Percentiles rank a stretch among this genome's conserved stretches.
Evolutionary conservation across 2,888 invertebrate species (phyloP).

Genomic region (Sceliomorpha sp.): DNA sequence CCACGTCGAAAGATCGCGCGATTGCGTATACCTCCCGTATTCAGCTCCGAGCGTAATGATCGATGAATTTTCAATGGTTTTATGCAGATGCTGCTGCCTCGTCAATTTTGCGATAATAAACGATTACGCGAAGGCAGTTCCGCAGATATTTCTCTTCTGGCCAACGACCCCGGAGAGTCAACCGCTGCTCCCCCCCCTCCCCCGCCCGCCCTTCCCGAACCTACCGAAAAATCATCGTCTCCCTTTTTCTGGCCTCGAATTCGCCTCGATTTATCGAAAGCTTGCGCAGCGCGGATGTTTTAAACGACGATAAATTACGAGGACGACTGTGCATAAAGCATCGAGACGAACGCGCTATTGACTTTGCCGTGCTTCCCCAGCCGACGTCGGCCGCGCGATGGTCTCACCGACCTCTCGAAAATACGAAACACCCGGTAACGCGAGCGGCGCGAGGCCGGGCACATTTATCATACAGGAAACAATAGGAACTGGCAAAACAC

Average conservation of each 20-base stretch:
- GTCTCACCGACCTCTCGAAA: constrained; percentile 44
- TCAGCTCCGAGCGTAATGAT: not conserved
- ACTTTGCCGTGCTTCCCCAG: constrained; percentile 20
- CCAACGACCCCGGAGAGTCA: no score
- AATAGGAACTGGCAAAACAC: constrained; percentile 80
- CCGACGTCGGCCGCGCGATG: constrained; percentile 18
- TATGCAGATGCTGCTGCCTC: no score
- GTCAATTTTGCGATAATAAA: no score
- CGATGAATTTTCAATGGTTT: constrained; percentile 5
- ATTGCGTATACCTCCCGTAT: not conserved
- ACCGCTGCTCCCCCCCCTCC: no score
- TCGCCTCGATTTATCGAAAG: constrained; percentile 3
- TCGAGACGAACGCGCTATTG: constrained; percentile 24
- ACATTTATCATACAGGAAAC: constrained; percentile 80
- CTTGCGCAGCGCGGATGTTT: not conserved
- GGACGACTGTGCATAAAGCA: constrained; percentile 6
- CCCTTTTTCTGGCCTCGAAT: not conserved
- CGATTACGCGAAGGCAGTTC: no score
- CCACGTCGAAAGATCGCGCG: not conserved
- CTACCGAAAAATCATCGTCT: no score
- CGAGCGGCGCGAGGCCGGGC: constrained; percentile 42
- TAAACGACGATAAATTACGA: constrained; percentile 12
- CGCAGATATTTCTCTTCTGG: no score
- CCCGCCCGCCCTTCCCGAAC: no score
- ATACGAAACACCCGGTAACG: constrained; percentile 50